Conservation (phyloP, 2,797 vertebrate species). For the Anguilla megastoma region DNA sequence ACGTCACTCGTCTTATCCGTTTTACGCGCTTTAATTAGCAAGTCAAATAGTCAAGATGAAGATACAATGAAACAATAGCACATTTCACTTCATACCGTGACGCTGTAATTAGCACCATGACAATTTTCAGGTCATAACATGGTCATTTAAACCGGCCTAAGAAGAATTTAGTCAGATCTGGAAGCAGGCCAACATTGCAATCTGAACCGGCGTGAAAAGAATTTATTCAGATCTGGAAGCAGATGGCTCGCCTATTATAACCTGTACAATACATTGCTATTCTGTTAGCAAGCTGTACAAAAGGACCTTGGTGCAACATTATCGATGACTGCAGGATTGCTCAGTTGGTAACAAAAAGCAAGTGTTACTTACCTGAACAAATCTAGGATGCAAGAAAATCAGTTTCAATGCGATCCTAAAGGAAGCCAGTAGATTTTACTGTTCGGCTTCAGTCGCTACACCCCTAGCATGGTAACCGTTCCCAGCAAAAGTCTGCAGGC, state of each 20-base stretch:
- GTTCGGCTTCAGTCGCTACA: background rate
- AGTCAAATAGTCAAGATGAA: background rate
- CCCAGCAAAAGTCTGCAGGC: background rate
- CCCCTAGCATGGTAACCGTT: background rate
- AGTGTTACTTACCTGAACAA: slow-evolving; percentile 10
- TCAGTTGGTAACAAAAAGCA: background rate
- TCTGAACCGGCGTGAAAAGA: background rate
- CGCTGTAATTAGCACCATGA: background rate
- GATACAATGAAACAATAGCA: background rate
- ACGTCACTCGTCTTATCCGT: slow-evolving; percentile 12
- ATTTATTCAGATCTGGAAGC: background rate
- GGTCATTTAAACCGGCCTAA: background rate
- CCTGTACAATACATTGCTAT: background rate
- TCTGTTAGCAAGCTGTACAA: background rate
- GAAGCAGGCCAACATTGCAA: background rate
- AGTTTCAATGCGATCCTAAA: background rate
- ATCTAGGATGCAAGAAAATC: background rate
- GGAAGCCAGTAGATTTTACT: background rate
- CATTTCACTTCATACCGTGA: background rate
- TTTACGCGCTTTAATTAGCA: background rate
- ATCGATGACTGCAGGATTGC: background rate
- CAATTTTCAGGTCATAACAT: background rate
- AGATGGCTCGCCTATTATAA: background rate
- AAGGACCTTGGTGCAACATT: background rate
- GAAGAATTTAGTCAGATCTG: background rate